Conservation (phyloP, 1,140 invertebrate species). For the Epicauta chinensis region DNA sequence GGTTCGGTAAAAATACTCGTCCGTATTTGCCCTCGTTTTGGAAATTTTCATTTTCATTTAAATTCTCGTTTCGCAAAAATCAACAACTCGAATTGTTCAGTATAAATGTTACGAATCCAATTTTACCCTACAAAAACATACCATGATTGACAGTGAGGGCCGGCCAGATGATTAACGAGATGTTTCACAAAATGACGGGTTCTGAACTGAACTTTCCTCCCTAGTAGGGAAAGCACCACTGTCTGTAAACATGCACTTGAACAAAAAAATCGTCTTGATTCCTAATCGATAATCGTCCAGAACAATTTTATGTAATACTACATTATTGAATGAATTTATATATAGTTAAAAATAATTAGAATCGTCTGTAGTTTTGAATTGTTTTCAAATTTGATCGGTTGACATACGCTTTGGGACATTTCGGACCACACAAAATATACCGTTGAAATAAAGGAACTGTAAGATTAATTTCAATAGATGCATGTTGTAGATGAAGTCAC, state of each 20-base stretch:
- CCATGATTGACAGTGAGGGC: slow-evolving; percentile 40
- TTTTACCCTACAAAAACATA: slow-evolving; percentile 31
- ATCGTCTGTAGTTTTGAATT: too few relatives aligned
- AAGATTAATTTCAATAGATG: slow-evolving; percentile 16
- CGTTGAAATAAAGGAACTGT: too few relatives aligned
- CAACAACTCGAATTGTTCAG: slow-evolving; percentile 27
- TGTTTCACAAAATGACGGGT: slow-evolving; percentile 40
- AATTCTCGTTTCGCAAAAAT: slow-evolving; percentile 3
- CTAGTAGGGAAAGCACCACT: slow-evolving; percentile 15
- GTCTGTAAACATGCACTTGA: slow-evolving; percentile 10
- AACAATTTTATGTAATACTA: too few relatives aligned
- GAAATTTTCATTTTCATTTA: too few relatives aligned
- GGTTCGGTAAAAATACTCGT: too few relatives aligned
- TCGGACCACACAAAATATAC: too few relatives aligned
- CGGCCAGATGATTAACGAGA: slow-evolving; percentile 39
- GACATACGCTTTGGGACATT: too few relatives aligned
- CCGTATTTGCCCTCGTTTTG: too few relatives aligned
- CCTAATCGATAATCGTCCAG: background rate
- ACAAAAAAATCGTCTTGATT: background rate
- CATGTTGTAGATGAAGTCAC: slow-evolving; percentile 28
- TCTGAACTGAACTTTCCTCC: slow-evolving; percentile 35
- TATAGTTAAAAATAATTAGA: too few relatives aligned
- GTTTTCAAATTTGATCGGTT: too few relatives aligned
- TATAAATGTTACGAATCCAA: slow-evolving; percentile 25
- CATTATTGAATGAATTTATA: too few relatives aligned